phyloP scores from a whole-genome alignment of 2,888 invertebrate genomes.

The Hirtodrosophila duncani region DNA sequence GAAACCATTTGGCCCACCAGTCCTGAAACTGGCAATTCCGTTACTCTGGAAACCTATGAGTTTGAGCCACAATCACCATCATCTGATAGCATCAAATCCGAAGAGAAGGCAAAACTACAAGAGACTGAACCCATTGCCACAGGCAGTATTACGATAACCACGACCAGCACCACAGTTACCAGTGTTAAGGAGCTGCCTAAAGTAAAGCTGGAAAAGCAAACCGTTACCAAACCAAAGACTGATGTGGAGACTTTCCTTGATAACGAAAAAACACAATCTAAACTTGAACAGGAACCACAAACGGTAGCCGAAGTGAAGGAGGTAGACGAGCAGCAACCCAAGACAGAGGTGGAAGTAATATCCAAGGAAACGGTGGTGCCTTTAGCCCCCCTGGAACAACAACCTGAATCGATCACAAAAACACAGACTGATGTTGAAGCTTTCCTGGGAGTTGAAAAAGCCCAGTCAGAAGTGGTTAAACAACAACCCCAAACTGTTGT shows the following conservation, averaged over 20 bases:
- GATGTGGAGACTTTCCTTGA: conserved; percentile 24
- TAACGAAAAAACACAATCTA: conserved; percentile 18
- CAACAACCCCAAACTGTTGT: conserved; percentile 10
- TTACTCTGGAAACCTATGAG: conserved; percentile 70
- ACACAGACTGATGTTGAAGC: conserved; percentile 26
- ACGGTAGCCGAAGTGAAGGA: background rate
- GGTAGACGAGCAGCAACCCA: background rate
- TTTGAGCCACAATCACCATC: conserved; percentile 58
- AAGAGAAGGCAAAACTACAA: conserved; percentile 5
- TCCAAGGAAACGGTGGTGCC: conserved; percentile 3
- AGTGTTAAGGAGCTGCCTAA: background rate
- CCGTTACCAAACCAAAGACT: conserved; percentile 19
- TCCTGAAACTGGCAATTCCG: conserved; percentile 71
- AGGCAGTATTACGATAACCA: conserved; percentile 33
- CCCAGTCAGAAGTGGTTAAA: conserved; percentile 5
- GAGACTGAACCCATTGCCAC: conserved; percentile 19
- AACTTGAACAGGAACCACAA: background rate
- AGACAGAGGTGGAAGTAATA: background rate
- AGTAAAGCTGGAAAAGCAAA: background rate
- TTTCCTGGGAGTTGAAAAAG: conserved; percentile 8
- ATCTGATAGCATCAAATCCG: conserved; percentile 5
- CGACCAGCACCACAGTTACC: conserved; percentile 25
- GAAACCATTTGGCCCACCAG: conserved; percentile 75
- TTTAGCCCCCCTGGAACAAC: background rate
- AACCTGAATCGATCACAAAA: background rate